phyloP scores from a whole-genome alignment of 2,113 vertebrate species.

The Coptodon bakossiorum region DNA sequence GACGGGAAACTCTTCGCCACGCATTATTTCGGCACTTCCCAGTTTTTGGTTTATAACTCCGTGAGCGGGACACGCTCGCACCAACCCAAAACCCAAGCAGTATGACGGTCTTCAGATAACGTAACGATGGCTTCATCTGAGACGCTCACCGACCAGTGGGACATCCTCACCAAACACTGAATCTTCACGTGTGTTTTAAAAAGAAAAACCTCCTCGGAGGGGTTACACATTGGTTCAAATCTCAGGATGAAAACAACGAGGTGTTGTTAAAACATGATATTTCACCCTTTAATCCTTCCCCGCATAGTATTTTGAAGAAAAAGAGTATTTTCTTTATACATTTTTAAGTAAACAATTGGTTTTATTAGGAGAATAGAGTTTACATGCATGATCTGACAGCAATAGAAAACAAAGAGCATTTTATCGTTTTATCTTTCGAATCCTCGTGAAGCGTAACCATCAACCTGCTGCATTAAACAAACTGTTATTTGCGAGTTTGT shows the following conservation, averaged over 20 bases:
- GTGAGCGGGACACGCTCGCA: conserved; percentile 75
- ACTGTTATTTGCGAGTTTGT: not conserved
- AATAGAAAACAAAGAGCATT: conserved; percentile 54
- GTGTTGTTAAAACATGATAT: conserved; percentile 52
- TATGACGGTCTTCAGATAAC: conserved; percentile 32
- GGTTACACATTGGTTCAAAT: conserved; percentile 54
- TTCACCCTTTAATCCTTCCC: conserved; percentile 62
- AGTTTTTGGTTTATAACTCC: conserved; percentile 99
- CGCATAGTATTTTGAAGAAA: conserved; percentile 59
- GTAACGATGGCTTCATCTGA: not conserved
- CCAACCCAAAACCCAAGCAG: conserved; percentile 27
- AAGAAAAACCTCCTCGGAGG: conserved; percentile 30
- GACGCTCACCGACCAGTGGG: not conserved
- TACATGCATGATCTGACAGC: conserved; percentile 65
- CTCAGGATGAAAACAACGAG: conserved; percentile 75
- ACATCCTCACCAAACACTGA: conserved; percentile 1
- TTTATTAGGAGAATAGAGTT: conserved; percentile 52
- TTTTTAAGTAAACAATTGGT: conserved; percentile 53
- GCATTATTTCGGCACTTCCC: conserved; percentile 90
- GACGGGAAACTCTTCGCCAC: conserved; percentile 97
- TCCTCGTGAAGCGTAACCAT: not conserved
- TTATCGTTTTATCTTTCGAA: not conserved
- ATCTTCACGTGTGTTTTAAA: not conserved
- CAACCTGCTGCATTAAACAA: not conserved
- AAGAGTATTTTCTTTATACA: conserved; percentile 62